Evolutionary conservation across 1,140 invertebrate genomes (phyloP), one percentile per base, ranked within the genome.

Genomic region (Drosophila mayri): DNA sequence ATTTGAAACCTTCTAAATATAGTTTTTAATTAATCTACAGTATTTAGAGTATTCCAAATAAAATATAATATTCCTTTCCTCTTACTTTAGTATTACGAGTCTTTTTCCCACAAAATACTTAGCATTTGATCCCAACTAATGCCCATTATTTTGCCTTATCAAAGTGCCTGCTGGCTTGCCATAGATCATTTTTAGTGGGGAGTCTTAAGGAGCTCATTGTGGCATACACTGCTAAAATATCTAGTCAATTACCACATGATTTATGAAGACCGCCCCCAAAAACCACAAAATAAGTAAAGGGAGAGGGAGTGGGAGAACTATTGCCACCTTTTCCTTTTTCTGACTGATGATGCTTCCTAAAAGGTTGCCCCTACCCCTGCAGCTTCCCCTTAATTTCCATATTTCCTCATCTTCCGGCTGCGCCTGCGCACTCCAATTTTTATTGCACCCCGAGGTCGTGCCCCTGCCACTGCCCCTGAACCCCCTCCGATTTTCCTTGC

Each of bases 361-460:
- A 74, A 79, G 80, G 84, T 61, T 64, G 28, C 58, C 43, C 40
- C 50, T 10, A 18, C 67, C 30, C 49, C 38, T 14, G 28, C 49
- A 78, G 83, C 76, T 75, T 71, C 74, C 57, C 20, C 59, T 76
- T 52, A 66, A 67, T 73, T 74, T 28, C 25, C 58, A 41, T 25
- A 47, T 41, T 35, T 47, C 37, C 35, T 18, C 18, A 9, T 32
- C 37, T 60, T 70, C 57, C 67, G 59, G 63, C 57, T 66, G 76
- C 83, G 71, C 54, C 66, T 78, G 81, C 81, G 83, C 83, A 87
- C 85, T 87, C 80, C 80, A 87, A 87, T 84, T 87, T 88, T 87
- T 84, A 88, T 87, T 83, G 61, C 54, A 40, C 59, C 65, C 57
- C 50, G 30, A 64, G 61, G 68, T 74, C 63, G 18, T 55, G 70